Base-by-base conservation (phyloP, 2,113 vertebrate species). In the Callaeas wilsoni region DNA sequence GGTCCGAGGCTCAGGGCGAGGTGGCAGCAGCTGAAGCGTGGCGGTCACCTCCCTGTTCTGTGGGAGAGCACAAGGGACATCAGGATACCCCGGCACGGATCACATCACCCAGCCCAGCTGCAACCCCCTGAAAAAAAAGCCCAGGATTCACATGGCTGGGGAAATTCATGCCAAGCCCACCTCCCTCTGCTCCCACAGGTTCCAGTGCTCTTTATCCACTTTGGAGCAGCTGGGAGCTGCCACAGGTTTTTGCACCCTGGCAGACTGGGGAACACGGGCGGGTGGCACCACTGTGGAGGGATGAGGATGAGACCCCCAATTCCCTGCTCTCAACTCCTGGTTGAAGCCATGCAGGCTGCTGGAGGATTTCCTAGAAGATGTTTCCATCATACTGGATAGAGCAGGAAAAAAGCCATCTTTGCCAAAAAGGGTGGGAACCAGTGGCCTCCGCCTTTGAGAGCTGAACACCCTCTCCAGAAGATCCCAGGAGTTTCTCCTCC, bases 211-310 rank as follows among this genome's bases (percentile, higher is more conserved):
- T 68, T 90, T 76, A 17, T 42, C 49, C 6, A 0, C 16, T 71
- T n/a, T 17, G 32, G 55, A 17, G 9, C 75, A 41, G 21, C 23
- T 22, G 14, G 56, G 8, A 33, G 37, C 29, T 6, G 19, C 22
- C 11, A 17, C 64, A 52, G 47, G 62, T 8, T 41, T 67, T 57
- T 20, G 37, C 32, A 33, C 8, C 4, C 3, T 1, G 8, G 14
- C 0, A 0, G 19, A 18, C 4, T 39, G 16, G 21, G 56, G 6
- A 84, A 26, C 7, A 4, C 3, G 0, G 4, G 49, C 44, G 60
- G 62, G 47, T 1, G 13, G 33, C 52, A 26, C 33, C 16, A 2
- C 29, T 14, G 22, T 4, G 35, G 56, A 60, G 23, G 44, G 67
- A 49, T 83, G 35, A 46, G 39, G 60, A 15, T 8, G 22, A 41